These are phyloP conservation scores for Regulus satrapa DNA, from an alignment of 2,113 vertebrate species.

Conservation along the genomic window DNA sequence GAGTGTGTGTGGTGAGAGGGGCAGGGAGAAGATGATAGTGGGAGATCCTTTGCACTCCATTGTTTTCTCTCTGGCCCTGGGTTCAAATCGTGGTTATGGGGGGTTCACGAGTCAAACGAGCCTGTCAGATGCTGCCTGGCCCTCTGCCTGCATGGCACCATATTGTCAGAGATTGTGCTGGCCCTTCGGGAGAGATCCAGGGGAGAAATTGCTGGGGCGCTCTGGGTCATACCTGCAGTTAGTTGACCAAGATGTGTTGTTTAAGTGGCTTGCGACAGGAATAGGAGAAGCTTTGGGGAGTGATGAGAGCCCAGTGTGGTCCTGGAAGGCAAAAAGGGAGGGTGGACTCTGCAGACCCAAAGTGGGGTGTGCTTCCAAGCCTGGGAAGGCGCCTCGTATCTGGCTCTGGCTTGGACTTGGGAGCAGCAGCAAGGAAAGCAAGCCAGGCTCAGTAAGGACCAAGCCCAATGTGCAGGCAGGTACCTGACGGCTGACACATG, in stretches of 20 bases:
- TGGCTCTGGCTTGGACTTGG: background rate
- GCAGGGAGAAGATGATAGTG: background rate
- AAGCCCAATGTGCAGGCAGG: background rate
- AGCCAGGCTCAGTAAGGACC: background rate
- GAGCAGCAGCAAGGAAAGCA: background rate
- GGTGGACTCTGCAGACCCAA: background rate
- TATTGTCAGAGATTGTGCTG: background rate
- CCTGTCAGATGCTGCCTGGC: constrained; percentile 44
- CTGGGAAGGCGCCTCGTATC: background rate
- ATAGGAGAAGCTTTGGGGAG: background rate
- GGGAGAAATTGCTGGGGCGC: background rate
- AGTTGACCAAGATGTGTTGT: background rate
- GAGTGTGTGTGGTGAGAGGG: background rate
- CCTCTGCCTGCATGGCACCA: constrained; percentile 16
- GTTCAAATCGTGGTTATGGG: background rate
- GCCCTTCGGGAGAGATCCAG: background rate
- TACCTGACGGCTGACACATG: background rate
- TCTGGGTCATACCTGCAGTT: background rate
- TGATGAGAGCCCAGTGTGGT: background rate
- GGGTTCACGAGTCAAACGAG: constrained; percentile 35
- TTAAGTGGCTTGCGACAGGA: background rate
- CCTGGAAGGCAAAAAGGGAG: background rate
- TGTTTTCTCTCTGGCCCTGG: background rate
- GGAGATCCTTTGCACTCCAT: background rate
- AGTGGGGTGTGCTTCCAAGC: background rate